A percentile compares a stretch with the other conserved stretches of the same genome.
These are phyloP conservation scores for Plebejus anna DNA, from an alignment of 2,888 invertebrate species.

Conservation along the genomic window DNA sequence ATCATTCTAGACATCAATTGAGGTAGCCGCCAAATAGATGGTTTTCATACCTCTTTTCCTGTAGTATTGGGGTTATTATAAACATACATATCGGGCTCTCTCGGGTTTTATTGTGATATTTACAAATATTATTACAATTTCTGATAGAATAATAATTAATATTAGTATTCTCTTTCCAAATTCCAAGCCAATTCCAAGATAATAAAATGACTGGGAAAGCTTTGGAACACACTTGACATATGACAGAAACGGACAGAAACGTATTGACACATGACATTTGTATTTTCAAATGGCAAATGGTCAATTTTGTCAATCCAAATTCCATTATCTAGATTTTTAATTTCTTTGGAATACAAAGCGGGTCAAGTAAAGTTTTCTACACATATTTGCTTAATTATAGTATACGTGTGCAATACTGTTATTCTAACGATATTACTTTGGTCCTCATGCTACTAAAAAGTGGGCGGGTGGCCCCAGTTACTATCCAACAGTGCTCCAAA, in stretches of 20 bases:
- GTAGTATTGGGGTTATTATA: too few species aligned
- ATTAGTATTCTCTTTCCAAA: too few species aligned
- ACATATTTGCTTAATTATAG: constrained; percentile 16
- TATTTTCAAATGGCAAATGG: constrained; percentile 12
- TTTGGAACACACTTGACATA: constrained; percentile 4
- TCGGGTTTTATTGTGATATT: too few species aligned
- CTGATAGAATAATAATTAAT: too few species aligned
- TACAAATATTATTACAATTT: too few species aligned
- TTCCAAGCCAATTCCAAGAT: too few species aligned
- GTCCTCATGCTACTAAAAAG: constrained; percentile 45
- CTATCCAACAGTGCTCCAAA: constrained; percentile 50
- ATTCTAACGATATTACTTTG: neutral
- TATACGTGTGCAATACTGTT: constrained; percentile 29
- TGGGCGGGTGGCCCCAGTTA: constrained; percentile 62
- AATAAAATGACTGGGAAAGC: too few species aligned
- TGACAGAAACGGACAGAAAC: neutral
- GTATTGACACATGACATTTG: constrained; percentile 21
- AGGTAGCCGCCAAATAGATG: too few species aligned
- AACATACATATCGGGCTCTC: too few species aligned
- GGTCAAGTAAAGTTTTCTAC: constrained; percentile 27
- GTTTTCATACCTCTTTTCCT: too few species aligned
- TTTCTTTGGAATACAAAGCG: constrained; percentile 28
- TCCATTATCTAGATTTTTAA: constrained; percentile 4
- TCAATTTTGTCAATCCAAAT: constrained; percentile 15
- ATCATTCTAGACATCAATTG: too few species aligned